Evolutionary conservation across 2,797 vertebrate genomes (phyloP).

Genomic region (Sebastes trivittatus): DNA sequence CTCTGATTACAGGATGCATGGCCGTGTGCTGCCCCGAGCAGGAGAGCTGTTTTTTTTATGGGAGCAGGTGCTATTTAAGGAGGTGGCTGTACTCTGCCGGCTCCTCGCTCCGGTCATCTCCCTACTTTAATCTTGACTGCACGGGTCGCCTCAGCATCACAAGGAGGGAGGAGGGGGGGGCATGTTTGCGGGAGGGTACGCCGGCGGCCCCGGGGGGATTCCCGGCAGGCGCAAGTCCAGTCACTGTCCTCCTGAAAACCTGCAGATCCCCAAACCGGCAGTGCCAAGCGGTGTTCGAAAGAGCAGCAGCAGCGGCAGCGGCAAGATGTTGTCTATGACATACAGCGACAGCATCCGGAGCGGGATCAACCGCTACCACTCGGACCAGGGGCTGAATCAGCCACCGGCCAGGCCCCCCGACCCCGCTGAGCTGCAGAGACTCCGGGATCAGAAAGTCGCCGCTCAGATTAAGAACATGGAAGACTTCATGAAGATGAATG

Average conservation of each 20-base stretch:
- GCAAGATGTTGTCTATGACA: constrained; percentile 97
- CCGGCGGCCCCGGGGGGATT: constrained; percentile 59
- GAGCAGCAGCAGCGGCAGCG: constrained; percentile 82
- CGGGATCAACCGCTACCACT: constrained; percentile 93
- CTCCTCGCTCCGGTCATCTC: constrained; percentile 57
- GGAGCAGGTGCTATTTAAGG: constrained; percentile 84
- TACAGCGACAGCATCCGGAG: constrained; percentile 97
- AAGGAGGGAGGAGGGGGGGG: constrained; percentile 19
- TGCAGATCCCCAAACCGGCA: constrained; percentile 81
- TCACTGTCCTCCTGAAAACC: constrained; percentile 82
- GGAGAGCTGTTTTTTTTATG: constrained; percentile 65
- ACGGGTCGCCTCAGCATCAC: constrained; percentile 54
- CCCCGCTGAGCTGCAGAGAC: constrained; percentile 90
- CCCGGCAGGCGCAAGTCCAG: constrained; percentile 69
- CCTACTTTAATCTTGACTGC: constrained; percentile 59
- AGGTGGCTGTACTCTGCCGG: constrained; percentile 67
- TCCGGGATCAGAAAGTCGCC: constrained; percentile 90
- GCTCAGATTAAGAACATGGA: constrained; percentile 95
- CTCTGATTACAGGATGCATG: constrained; percentile 87
- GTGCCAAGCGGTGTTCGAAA: constrained; percentile 77
- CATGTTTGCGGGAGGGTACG: constrained; percentile 83
- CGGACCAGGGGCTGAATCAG: constrained; percentile 92
- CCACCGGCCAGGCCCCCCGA: constrained; percentile 82
- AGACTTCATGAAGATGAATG: constrained; percentile 96
- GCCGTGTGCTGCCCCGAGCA: constrained; percentile 71